phyloP scores from a whole-genome alignment of 2,797 vertebrate species.

The Sorex maritimensis region DNA sequence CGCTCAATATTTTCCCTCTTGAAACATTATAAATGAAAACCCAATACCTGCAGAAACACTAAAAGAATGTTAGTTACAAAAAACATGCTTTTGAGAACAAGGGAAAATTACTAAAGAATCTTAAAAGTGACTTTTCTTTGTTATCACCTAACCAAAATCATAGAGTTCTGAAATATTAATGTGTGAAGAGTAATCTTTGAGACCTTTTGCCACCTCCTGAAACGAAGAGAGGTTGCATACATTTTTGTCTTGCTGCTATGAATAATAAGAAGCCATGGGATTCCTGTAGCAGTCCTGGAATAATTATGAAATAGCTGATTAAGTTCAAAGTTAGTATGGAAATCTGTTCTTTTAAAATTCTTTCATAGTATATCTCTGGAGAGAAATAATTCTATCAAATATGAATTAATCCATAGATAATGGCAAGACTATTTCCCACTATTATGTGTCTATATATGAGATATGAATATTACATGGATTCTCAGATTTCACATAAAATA shows the following conservation, averaged over 20 bases:
- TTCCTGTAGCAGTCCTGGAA: conserved; percentile 74
- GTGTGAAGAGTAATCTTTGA: conserved; percentile 74
- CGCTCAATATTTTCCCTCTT: neutral
- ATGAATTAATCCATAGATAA: conserved; percentile 86
- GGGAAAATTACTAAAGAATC: conserved; percentile 6
- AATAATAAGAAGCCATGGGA: conserved; percentile 83
- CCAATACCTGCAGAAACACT: neutral
- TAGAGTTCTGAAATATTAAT: conserved; percentile 76
- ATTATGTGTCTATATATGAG: conserved; percentile 56
- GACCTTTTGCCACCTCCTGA: conserved; percentile 75
- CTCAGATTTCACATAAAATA: conserved; percentile 77
- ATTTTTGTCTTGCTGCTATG: conserved; percentile 79
- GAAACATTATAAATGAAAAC: conserved; percentile 48
- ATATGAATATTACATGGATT: conserved; percentile 74
- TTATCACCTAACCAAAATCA: conserved; percentile 52
- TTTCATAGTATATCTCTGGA: conserved; percentile 82
- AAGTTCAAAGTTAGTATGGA: conserved; percentile 86
- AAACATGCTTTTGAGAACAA: conserved; percentile 55
- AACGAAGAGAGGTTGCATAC: conserved; percentile 80
- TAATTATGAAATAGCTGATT: conserved; percentile 86
- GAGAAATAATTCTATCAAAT: conserved; percentile 85
- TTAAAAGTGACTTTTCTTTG: conserved; percentile 66
- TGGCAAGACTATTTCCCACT: conserved; percentile 59
- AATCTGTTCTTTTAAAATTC: conserved; percentile 86
- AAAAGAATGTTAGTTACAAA: neutral